Evolutionary conservation across 2,888 invertebrate genomes (phyloP), one percentile per base, ranked within the genome.

Genomic region (Carcina quercana): DNA sequence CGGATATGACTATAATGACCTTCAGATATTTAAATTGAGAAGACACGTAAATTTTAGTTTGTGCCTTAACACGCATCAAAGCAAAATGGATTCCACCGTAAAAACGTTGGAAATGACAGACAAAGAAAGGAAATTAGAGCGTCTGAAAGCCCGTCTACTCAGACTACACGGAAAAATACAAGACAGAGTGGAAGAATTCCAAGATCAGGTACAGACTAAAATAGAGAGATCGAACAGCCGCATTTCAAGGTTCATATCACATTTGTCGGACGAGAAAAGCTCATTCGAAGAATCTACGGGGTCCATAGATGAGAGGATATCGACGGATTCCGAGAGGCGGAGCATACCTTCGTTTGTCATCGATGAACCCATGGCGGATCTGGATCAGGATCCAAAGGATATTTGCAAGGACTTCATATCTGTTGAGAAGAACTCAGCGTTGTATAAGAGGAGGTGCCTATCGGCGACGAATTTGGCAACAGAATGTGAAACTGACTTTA

Each of bases 111-210:
- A 28, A 35, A 76, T 73, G 69, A 45, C 65, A 13, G 75, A 67
- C 5, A 64, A 59, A 35, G 69, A 76, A 2, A 76, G 72, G 15
- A 78, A 70, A 52, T 70, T 83, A 52, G 70, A 72, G 0, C 53
- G 56, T 7, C 38, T 83, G 0, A 85, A 75, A 42, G 65, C 62
- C 28, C 59, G 64, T 1, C 44, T 83, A 0, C 58, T 67, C 13
- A 73, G 59, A 43, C 54, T 84, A 15, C 83, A 84, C 34, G 82
- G 52, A 10, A 83, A 75, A 36, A 61, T 85, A 0, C 80, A 83
- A 27, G 73, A 78, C 25, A 58, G 63, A 1, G 72, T 84, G 22
- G 84, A 84, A 40, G 76, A 71, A 29, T 53, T 84, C 0, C 82
- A 80, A 45, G 84, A 80, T 25, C 73, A 79, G 36, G 52, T 84